A percentile compares a stretch with the other conserved stretches of the same genome.
Conservation (phyloP, 2,888 invertebrate species). For the Cosmia pyralina region DNA sequence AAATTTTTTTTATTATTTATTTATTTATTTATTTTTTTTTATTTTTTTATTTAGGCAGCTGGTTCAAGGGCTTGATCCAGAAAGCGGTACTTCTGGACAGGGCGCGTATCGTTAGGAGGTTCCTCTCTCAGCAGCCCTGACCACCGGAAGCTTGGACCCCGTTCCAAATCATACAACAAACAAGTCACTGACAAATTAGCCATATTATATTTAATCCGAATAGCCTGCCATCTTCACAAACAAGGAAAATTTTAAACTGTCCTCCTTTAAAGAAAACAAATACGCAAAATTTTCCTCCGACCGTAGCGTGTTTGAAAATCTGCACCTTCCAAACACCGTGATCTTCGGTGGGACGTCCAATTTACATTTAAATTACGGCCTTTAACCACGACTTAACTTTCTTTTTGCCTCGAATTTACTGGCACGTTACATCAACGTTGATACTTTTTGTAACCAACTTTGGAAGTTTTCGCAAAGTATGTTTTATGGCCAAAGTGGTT, state of each 20-base stretch:
- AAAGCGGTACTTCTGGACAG: too few relatives aligned
- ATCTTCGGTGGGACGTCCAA: slow-evolving; percentile 57
- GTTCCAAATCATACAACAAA: too few relatives aligned
- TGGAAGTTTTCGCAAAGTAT: slow-evolving; percentile 51
- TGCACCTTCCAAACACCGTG: slow-evolving; percentile 46
- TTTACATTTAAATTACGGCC: slow-evolving; percentile 72
- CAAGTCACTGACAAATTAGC: neutral
- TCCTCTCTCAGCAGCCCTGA: too few relatives aligned
- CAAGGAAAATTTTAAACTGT: slow-evolving; percentile 2
- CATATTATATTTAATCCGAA: neutral
- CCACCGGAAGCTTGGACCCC: too few relatives aligned
- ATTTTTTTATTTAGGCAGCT: too few relatives aligned
- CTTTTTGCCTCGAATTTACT: slow-evolving; percentile 60
- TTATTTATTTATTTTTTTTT: too few relatives aligned
- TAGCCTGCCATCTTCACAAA: neutral
- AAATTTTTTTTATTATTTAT: too few relatives aligned
- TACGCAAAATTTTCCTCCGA: slow-evolving; percentile 13
- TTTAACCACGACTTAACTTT: slow-evolving; percentile 49
- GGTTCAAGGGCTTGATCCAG: too few relatives aligned
- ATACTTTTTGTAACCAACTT: slow-evolving; percentile 62
- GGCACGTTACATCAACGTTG: slow-evolving; percentile 51
- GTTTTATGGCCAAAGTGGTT: slow-evolving; percentile 60
- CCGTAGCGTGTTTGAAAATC: slow-evolving; percentile 42
- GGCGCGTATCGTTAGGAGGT: too few relatives aligned
- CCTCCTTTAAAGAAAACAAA: slow-evolving; percentile 18